These are phyloP conservation scores for Aramus guarauna DNA, from an alignment of 2,113 vertebrate genomes.

Conservation along the genomic window DNA sequence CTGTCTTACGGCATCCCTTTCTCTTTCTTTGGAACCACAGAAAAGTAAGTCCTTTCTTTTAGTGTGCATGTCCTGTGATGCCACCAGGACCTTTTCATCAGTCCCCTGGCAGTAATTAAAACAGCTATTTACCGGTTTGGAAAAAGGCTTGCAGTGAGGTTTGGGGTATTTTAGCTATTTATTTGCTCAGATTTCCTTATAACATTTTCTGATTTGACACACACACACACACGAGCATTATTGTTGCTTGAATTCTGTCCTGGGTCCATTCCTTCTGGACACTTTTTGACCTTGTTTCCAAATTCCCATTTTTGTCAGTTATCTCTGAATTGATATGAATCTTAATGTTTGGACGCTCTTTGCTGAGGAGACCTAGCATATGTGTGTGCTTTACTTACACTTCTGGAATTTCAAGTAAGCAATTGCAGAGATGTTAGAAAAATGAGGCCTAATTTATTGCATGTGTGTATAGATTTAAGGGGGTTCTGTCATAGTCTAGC, in stretches of 20 bases:
- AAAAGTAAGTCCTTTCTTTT: not conserved
- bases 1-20: accelerated
- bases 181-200: not conserved
- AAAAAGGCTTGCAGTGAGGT: not conserved
- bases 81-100: not conserved
- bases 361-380: not conserved
- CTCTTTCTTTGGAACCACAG: not conserved
- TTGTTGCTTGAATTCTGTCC: not conserved
- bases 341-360: not conserved
- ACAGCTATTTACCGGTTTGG: not conserved
- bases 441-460: not conserved
- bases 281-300: not conserved
- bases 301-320: not conserved
- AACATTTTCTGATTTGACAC: not conserved
- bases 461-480: not conserved
- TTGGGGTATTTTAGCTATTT: not conserved
- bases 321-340: not conserved
- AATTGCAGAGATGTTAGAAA: not conserved
- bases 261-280: not conserved
- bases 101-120: not conserved
- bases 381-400: not conserved
- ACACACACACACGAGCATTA: no score
- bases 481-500: not conserved
- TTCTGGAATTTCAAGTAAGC: not conserved
- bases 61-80: not conserved